Evolutionary conservation across 2,797 vertebrate genomes (phyloP).

Genomic region (Sebastolobus alascanus): DNA sequence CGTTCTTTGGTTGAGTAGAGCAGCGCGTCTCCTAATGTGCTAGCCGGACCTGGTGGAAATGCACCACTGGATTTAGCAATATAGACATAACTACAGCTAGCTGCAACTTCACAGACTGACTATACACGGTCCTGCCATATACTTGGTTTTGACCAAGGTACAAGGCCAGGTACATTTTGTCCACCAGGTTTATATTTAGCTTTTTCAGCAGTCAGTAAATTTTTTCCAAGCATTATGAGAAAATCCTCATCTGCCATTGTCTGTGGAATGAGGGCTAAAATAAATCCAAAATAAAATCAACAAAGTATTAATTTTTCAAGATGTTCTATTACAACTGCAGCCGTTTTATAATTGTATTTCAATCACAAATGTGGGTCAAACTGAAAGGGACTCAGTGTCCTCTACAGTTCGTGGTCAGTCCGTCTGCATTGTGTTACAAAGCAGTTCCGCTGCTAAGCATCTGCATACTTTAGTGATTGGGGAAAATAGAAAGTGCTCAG

Average conservation of each 20-base stretch:
- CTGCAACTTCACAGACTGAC: background rate
- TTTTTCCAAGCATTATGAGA: background rate
- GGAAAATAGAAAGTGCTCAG: background rate
- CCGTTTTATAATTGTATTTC: background rate
- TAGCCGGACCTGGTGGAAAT: background rate
- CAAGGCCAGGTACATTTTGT: no score
- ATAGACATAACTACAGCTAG: background rate
- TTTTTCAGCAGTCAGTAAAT: background rate
- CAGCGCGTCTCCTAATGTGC: background rate
- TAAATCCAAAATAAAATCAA: no score
- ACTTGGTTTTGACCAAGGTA: background rate
- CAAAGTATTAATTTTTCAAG: background rate
- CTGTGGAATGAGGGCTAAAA: background rate
- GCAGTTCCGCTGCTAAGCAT: background rate
- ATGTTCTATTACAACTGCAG: background rate
- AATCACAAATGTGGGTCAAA: background rate
- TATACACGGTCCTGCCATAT: background rate
- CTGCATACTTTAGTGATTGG: background rate
- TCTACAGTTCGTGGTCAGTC: background rate
- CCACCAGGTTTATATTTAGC: no score
- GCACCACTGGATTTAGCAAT: background rate
- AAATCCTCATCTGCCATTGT: background rate
- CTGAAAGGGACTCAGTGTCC: background rate
- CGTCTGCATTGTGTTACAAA: background rate
- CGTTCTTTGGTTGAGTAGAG: background rate